These are phyloP conservation scores for Cephus spinipes DNA, from an alignment of 2,888 invertebrate genomes.

Conservation along the genomic window DNA sequence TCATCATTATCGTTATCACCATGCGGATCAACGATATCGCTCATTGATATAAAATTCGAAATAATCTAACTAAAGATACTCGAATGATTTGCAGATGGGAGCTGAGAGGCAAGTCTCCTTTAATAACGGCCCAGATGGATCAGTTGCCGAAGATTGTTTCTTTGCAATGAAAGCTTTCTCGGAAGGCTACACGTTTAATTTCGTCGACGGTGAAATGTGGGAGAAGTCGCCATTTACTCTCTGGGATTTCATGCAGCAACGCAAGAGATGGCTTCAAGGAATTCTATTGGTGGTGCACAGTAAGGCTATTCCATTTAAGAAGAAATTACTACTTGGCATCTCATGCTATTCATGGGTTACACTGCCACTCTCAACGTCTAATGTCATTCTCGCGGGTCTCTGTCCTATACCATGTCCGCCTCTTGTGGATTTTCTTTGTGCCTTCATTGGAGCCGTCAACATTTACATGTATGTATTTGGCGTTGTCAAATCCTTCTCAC, in stretches of 20 bases:
- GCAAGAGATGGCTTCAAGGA: slow-evolving; percentile 96
- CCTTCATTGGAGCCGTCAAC: slow-evolving; percentile 92
- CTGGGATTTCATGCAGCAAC: slow-evolving; percentile 94
- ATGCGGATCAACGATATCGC: neutral
- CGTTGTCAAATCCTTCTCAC: slow-evolving; percentile 94
- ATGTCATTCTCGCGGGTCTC: slow-evolving; percentile 84
- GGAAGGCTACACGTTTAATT: slow-evolving; percentile 92
- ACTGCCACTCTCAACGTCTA: slow-evolving; percentile 91
- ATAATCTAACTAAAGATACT: neutral
- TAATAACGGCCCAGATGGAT: slow-evolving; percentile 96
- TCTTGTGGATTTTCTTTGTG: slow-evolving; percentile 86
- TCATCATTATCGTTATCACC: neutral
- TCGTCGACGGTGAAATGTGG: slow-evolving; percentile 99
- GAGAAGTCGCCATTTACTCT: slow-evolving; percentile 97
- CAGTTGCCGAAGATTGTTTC: slow-evolving; percentile 97
- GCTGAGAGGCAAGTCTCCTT: slow-evolving; percentile 94
- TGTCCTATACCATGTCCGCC: slow-evolving; percentile 91
- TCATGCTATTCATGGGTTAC: slow-evolving; percentile 98
- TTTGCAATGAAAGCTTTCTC: slow-evolving; percentile 96
- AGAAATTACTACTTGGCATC: slow-evolving; percentile 85
- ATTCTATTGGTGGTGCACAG: slow-evolving; percentile 91
- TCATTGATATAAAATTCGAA: neutral
- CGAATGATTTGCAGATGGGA: slow-evolving; percentile 73
- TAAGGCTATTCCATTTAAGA: slow-evolving; percentile 80
- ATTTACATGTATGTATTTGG: slow-evolving; percentile 99